Percentiles rank a stretch among this genome's conserved stretches.
Evolutionary conservation across 1,140 invertebrate species (phyloP).

Genomic region (Cyclina sinensis): DNA sequence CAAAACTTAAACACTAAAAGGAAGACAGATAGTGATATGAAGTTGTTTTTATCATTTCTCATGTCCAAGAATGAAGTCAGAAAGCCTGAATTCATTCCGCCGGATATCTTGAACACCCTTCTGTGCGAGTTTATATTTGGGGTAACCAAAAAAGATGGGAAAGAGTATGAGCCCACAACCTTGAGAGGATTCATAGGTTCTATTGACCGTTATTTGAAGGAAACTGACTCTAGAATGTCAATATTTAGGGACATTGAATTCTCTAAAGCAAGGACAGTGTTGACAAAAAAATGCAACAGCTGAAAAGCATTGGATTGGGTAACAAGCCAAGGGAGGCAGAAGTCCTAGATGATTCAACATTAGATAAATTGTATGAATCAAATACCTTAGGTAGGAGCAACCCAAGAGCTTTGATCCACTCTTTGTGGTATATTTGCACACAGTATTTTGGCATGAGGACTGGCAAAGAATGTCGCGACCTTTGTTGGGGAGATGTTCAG

Average conservation of each 20-base stretch:
- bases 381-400: neutral
- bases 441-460: slow-evolving; percentile 12
- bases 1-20: neutral
- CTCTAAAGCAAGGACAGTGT: neutral
- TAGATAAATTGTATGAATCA: neutral
- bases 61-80: neutral
- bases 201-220: slow-evolving; percentile 2
- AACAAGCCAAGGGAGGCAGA: slow-evolving; percentile 4
- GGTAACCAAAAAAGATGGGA: neutral
- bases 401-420: slow-evolving; percentile 12
- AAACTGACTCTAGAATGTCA: neutral
- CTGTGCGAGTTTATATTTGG: neutral
- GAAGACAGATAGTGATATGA: slow-evolving; percentile 27
- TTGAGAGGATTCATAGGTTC: neutral
- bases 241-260: neutral
- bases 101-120: neutral
- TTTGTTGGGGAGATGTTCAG: slow-evolving; percentile 23
- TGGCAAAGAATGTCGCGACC: slow-evolving; percentile 3
- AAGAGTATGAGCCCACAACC: slow-evolving; percentile 32
- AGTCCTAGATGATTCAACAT: neutral
- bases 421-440: slow-evolving; percentile 17
- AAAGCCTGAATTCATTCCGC: slow-evolving; percentile 4
- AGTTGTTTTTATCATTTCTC: neutral
- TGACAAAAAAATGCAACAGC: neutral
- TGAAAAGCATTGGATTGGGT: neutral